These are phyloP conservation scores for Urocyon cinereoargenteus DNA, from an alignment of 2,797 vertebrate genomes.

Conservation along the genomic window DNA sequence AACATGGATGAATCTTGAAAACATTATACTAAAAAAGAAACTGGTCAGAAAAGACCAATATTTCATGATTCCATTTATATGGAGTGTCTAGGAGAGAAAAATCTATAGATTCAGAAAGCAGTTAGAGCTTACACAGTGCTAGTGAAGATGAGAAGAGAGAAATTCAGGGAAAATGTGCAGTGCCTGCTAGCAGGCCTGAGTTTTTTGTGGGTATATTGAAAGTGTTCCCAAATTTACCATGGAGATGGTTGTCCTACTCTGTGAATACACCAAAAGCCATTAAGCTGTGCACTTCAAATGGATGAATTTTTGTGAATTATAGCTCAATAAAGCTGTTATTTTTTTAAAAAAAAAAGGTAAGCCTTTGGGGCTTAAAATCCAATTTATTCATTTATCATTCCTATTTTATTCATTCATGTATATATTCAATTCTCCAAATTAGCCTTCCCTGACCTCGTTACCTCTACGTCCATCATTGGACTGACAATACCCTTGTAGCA, in stretches of 20 bases:
- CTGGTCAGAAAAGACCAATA: background rate
- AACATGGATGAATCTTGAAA: background rate
- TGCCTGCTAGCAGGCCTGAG: background rate
- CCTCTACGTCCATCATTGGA: background rate
- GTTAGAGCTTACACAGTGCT: background rate
- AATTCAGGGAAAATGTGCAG: background rate
- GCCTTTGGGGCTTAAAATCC: background rate
- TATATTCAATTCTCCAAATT: background rate
- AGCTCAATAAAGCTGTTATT: background rate
- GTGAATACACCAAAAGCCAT: background rate
- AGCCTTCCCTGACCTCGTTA: background rate
- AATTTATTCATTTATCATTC: background rate
- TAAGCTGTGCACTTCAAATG: background rate
- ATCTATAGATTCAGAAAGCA: conserved; percentile 5
- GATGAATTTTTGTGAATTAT: background rate
- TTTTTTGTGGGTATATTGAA: background rate
- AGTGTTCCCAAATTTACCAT: background rate
- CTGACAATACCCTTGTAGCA: background rate
- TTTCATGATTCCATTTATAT: background rate
- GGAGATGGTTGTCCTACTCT: background rate
- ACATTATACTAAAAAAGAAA: background rate
- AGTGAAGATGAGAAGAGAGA: background rate
- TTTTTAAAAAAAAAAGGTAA: background rate
- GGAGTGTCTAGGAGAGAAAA: background rate
- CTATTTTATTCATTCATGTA: background rate